phyloP scores from a whole-genome alignment of 2,888 invertebrate genomes.

The Psylliodes chrysocephalus region DNA sequence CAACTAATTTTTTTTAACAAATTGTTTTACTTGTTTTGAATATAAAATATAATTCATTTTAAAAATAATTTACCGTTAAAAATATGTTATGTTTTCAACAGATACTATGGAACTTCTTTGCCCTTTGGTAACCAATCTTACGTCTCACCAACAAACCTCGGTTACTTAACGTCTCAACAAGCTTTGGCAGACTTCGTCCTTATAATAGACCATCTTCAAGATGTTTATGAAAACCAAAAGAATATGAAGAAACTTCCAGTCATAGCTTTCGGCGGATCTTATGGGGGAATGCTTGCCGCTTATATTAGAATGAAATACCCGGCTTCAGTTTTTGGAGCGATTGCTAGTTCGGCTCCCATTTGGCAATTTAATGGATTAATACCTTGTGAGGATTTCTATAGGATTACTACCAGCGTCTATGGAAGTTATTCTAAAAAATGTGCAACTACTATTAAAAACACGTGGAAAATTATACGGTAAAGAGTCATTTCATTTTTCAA shows the following conservation, averaged over 20 bases:
- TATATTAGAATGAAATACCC: slow-evolving; percentile 98
- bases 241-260: slow-evolving; percentile 73
- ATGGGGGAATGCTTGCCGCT: slow-evolving; percentile 97
- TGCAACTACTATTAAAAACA: slow-evolving; percentile 75
- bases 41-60: too few species aligned
- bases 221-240: slow-evolving; percentile 40
- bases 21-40: too few species aligned
- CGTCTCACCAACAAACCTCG: slow-evolving; percentile 73
- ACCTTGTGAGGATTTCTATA: slow-evolving; percentile 79
- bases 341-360: slow-evolving; percentile 93
- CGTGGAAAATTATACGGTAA: slow-evolving; percentile 84
- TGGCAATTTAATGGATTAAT: slow-evolving; percentile 85
- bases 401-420: slow-evolving; percentile 85
- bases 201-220: slow-evolving; percentile 74
- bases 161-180: slow-evolving; percentile 89
- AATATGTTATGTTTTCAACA: too few species aligned
- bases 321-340: slow-evolving; percentile 84
- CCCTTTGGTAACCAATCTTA: slow-evolving; percentile 87
- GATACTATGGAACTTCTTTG: slow-evolving; percentile 89
- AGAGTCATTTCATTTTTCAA: too few species aligned
- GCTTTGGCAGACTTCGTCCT: slow-evolving; percentile 93
- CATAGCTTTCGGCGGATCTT: slow-evolving; percentile 88
- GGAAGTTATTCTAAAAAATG: slow-evolving; percentile 67
- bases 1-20: too few species aligned
- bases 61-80: too few species aligned